A percentile compares a stretch with the other conserved stretches of the same genome.
phyloP scores from a whole-genome alignment of 2,113 vertebrate genomes.

The Muscicapa adusta region DNA sequence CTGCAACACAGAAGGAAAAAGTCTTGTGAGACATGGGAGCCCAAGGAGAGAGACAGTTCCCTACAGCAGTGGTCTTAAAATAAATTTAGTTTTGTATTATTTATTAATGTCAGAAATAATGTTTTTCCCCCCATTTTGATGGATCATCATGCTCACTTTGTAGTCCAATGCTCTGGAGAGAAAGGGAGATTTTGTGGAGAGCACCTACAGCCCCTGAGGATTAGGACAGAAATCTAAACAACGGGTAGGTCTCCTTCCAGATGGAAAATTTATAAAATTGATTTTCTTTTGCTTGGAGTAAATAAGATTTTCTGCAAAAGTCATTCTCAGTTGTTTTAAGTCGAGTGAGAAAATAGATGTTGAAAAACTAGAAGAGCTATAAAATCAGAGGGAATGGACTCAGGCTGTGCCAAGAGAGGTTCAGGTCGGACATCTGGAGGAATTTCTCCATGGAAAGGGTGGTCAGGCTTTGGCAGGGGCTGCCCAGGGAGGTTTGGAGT shows the following conservation, averaged over 20 bases:
- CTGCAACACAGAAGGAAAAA: background rate
- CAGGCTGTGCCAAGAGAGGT: background rate
- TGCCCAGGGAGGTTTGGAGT: background rate
- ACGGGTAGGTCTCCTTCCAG: background rate
- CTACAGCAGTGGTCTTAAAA: background rate
- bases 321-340: background rate
- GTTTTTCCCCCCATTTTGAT: background rate
- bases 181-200: background rate
- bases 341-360: background rate
- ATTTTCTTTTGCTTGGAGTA: background rate
- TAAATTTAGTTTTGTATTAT: background rate
- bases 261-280: background rate
- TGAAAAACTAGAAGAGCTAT: rapidly evolving
- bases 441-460: background rate
- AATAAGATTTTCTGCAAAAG: background rate
- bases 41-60: background rate
- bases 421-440: background rate
- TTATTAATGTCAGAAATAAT: background rate
- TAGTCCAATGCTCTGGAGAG: background rate
- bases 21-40: background rate
- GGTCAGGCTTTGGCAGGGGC: background rate
- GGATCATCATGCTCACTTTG: background rate
- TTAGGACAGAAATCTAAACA: background rate
- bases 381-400: background rate
- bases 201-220: rapidly evolving